These are phyloP conservation scores for Amphimallon solstitiale DNA, from an alignment of 2,888 invertebrate genomes.

Conservation along the genomic window DNA sequence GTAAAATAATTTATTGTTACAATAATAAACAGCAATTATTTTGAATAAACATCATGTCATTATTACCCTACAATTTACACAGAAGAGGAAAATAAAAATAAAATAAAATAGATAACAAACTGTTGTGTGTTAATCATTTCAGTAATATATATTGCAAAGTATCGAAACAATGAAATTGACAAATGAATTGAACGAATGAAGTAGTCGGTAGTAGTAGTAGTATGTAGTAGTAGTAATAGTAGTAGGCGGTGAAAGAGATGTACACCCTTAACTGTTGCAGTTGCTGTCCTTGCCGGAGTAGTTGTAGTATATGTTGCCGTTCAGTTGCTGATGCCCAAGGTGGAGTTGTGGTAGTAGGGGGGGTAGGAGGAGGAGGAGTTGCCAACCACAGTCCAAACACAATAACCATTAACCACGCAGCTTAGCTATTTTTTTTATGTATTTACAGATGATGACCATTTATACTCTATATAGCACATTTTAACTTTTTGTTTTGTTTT, in stretches of 20 bases:
- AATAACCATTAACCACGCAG: constrained; percentile 56
- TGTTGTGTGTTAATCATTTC: constrained; percentile 29
- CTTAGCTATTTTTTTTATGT: constrained; percentile 52
- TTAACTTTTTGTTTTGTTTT: constrained; percentile 46
- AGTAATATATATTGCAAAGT: no score
- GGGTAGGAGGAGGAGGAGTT: constrained; percentile 16
- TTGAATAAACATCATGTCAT: constrained; percentile 22
- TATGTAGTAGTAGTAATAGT: constrained; percentile 24
- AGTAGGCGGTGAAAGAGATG: background rate
- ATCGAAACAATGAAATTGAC: constrained; percentile 6
- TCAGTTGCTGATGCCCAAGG: background rate
- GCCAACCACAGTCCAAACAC: constrained; percentile 53
- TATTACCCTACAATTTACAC: constrained; percentile 40
- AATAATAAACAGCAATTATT: constrained; percentile 38
- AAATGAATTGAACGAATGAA: constrained; percentile 22
- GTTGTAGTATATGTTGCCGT: background rate
- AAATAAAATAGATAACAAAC: background rate
- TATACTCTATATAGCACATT: constrained; percentile 59
- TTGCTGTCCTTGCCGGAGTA: constrained; percentile 5
- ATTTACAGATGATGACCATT: constrained; percentile 58
- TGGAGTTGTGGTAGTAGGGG: constrained; percentile 3
- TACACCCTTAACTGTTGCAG: background rate
- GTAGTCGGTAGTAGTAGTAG: constrained; percentile 25
- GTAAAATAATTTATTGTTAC: constrained; percentile 45
- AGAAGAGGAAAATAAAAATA: constrained; percentile 28